Evolutionary conservation across 2,888 invertebrate species (phyloP).

Genomic region (Eristalinus sepulchralis): DNA sequence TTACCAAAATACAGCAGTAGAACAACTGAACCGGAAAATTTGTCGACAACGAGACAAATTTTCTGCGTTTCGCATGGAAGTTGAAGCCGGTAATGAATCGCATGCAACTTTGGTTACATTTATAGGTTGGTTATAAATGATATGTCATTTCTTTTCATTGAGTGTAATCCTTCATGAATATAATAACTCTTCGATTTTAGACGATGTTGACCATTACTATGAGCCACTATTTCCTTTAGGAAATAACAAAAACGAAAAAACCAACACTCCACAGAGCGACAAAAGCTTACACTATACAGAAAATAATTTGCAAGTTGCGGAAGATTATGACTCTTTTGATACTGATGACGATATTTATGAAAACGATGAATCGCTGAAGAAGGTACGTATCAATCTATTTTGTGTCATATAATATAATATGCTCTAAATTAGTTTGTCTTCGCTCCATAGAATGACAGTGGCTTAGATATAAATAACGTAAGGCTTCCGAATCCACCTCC

Average conservation of each 20-base stretch:
- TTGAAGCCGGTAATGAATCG: conserved; percentile 72
- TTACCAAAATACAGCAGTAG: conserved; percentile 76
- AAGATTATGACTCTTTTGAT: conserved; percentile 88
- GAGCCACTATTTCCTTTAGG: conserved; percentile 83
- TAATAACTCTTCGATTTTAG: conserved; percentile 80
- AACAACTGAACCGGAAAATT: conserved; percentile 66
- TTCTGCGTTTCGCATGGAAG: conserved; percentile 75
- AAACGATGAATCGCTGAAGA: conserved; percentile 77
- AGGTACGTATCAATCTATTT: conserved; percentile 73
- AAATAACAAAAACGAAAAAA: conserved; percentile 71
- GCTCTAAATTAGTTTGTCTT: neutral
- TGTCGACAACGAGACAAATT: conserved; percentile 72
- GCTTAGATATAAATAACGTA: conserved; percentile 82
- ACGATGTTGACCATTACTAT: conserved; percentile 87
- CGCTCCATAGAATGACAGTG: conserved; percentile 80
- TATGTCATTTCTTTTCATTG: conserved; percentile 4
- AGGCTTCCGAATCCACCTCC: conserved; percentile 85
- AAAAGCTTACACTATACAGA: neutral
- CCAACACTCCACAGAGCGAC: conserved; percentile 5
- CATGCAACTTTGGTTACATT: conserved; percentile 77
- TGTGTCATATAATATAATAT: neutral
- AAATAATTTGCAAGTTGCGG: conserved; percentile 74
- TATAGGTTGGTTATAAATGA: conserved; percentile 77
- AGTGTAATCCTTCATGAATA: conserved; percentile 40
- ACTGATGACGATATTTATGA: conserved; percentile 84